Evolutionary conservation across 1,140 invertebrate species (phyloP).

Genomic region (Dreissena polymorpha): DNA sequence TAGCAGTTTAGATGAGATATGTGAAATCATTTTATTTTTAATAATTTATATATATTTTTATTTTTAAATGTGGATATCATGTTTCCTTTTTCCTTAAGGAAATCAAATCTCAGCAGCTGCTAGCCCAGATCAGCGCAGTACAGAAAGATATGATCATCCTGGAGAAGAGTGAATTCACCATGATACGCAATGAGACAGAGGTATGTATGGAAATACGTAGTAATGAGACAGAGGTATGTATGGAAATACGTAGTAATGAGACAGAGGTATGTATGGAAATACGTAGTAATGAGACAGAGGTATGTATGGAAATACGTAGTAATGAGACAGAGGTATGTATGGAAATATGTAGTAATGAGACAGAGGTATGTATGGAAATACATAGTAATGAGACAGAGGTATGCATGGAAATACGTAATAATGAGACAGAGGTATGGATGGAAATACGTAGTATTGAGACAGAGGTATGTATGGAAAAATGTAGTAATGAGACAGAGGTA

Average conservation of each 20-base stretch:
- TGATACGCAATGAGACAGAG: constrained; percentile 78
- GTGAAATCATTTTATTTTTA: not conserved
- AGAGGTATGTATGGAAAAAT: constrained; percentile 55
- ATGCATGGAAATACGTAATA: not conserved
- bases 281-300: too few species aligned
- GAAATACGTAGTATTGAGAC: too few species aligned
- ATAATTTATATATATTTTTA: not conserved
- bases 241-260: not conserved
- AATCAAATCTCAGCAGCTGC: constrained; percentile 77
- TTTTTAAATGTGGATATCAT: not conserved
- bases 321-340: constrained; percentile 77
- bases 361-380: too few species aligned
- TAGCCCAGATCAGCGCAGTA: constrained; percentile 75
- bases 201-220: constrained; percentile 50
- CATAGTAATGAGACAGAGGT: not conserved
- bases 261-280: not conserved
- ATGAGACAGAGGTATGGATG: too few species aligned
- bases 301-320: constrained; percentile 71
- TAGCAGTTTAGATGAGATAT: not conserved
- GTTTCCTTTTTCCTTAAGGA: constrained; percentile 68
- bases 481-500: constrained; percentile 25
- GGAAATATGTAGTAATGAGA: too few species aligned
- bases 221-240: not conserved
- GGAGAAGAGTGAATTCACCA: constrained; percentile 79
- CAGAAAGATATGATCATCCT: constrained; percentile 80